Evolutionary conservation across 1,140 invertebrate genomes (phyloP).

Genomic region (Neomicropteryx cornuta): DNA sequence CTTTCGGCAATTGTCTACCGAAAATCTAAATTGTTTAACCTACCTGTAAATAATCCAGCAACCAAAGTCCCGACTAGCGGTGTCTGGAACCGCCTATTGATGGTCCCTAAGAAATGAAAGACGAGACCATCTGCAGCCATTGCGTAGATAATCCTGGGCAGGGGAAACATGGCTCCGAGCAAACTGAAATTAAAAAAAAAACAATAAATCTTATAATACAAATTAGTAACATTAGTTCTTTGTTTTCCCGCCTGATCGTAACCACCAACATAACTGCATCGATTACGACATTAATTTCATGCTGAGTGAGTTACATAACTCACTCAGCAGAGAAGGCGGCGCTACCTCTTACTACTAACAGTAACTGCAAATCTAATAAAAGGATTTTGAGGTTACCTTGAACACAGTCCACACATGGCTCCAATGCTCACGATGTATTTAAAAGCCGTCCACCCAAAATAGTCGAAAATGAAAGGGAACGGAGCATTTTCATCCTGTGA

Average conservation of each 20-base stretch:
- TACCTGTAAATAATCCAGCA: slow-evolving; percentile 62
- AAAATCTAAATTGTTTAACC: no score
- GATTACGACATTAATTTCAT: no score
- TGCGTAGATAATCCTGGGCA: slow-evolving; percentile 76
- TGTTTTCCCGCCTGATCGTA: no score
- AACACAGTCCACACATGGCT: slow-evolving; percentile 58
- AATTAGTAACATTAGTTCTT: no score
- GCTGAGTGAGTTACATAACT: no score
- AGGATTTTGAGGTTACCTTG: no score
- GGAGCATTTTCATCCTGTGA: slow-evolving; percentile 56
- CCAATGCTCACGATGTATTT: slow-evolving; percentile 64
- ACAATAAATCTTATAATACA: slow-evolving; percentile 8
- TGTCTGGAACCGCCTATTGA: slow-evolving; percentile 62
- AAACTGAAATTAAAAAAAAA: slow-evolving; percentile 44
- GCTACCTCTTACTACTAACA: no score
- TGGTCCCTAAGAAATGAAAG: slow-evolving; percentile 59
- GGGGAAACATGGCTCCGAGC: slow-evolving; percentile 75
- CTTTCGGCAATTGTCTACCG: no score
- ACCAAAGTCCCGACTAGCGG: slow-evolving; percentile 68
- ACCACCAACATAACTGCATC: no score
- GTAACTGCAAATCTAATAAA: no score
- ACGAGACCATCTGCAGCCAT: slow-evolving; percentile 79
- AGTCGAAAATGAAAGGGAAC: slow-evolving; percentile 56
- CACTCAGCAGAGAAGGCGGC: no score
- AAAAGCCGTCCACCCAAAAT: slow-evolving; percentile 54